Conservation (phyloP, 2,888 invertebrate genomes). For the Mythimna loreyi region DNA sequence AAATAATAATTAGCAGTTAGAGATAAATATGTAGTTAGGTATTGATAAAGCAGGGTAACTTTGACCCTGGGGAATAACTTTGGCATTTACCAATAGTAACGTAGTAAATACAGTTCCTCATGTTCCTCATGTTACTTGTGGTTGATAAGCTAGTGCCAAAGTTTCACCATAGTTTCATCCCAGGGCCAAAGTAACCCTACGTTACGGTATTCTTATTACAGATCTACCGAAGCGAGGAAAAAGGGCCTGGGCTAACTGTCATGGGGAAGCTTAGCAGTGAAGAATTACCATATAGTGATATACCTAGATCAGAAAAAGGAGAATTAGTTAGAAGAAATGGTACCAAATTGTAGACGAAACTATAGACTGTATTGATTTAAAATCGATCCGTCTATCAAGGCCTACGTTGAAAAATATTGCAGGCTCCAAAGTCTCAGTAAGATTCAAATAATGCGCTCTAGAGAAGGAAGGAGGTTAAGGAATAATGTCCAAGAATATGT, state of each 20-base stretch:
- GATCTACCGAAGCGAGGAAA: background rate
- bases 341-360: background rate
- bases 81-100: too few species aligned
- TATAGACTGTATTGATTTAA: background rate
- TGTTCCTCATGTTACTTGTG: too few species aligned
- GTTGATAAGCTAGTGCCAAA: too few species aligned
- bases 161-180: too few species aligned
- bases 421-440: background rate
- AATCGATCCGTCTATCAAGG: too few species aligned
- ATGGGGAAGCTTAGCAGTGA: constrained; percentile 3
- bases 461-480: background rate
- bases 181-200: too few species aligned
- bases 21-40: background rate
- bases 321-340: constrained; percentile 1
- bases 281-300: background rate
- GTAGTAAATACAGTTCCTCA: too few species aligned
- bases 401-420: background rate
- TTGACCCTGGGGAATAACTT: too few species aligned
- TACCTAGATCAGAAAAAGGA: constrained; percentile 8
- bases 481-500: background rate
- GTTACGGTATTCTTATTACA: constrained; percentile 22
- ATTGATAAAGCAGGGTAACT: too few species aligned
- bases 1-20: background rate
- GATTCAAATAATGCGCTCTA: background rate
- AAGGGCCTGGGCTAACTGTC: background rate